Percentiles rank a stretch among this genome's conserved stretches.
Conservation (phyloP, 2,113 vertebrate genomes). For the Okapia johnstoni region DNA sequence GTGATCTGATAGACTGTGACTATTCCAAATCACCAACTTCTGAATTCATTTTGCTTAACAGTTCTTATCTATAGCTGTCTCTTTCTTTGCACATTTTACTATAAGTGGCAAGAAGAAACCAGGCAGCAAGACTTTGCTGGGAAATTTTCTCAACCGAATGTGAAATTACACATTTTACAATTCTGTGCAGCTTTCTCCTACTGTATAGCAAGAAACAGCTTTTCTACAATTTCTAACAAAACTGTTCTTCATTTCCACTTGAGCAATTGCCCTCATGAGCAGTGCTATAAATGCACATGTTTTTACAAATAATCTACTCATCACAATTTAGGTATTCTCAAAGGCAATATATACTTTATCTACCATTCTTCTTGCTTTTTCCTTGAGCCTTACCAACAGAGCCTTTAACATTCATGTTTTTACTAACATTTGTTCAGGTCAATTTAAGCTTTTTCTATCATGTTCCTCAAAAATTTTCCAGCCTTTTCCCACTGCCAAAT, state of each 20-base stretch:
- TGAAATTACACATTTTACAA: not conserved
- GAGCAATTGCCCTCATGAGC: not conserved
- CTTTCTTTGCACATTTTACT: not conserved
- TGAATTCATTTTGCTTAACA: not conserved
- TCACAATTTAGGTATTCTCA: not conserved
- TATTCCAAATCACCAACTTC: not conserved
- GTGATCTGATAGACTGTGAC: not conserved
- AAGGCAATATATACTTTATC: not conserved
- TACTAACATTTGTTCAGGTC: not conserved
- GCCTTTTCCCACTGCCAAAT: not conserved
- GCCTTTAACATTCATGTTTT: not conserved
- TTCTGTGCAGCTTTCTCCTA: not conserved
- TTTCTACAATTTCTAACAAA: not conserved
- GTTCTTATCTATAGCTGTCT: not conserved
- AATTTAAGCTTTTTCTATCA: not conserved
- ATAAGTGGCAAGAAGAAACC: not conserved
- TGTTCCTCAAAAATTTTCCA: not conserved
- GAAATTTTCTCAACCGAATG: not conserved
- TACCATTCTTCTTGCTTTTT: not conserved
- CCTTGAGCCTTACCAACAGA: not conserved
- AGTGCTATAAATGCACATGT: not conserved
- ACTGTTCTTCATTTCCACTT: not conserved
- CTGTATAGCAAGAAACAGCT: not conserved
- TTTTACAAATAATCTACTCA: not conserved
- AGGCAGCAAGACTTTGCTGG: not conserved